Conservation (phyloP, 2,888 invertebrate genomes). For the Caenorhabditis imperialis region DNA sequence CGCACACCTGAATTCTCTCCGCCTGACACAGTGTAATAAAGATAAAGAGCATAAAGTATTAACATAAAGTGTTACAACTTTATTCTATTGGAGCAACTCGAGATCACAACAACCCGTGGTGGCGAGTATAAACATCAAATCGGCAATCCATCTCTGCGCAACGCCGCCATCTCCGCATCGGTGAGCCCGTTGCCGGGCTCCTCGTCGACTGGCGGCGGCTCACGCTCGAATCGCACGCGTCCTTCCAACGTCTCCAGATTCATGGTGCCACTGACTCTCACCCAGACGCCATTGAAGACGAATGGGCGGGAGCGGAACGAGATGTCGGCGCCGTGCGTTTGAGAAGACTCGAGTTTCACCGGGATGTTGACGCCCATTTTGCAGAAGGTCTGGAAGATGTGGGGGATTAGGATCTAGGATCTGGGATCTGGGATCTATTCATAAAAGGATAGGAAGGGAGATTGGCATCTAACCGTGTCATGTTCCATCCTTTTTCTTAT, state of each 20-base stretch:
- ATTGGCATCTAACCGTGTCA: conserved; percentile 47
- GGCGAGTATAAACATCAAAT: conserved; percentile 12
- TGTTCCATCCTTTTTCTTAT: background rate
- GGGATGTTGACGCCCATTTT: conserved; percentile 54
- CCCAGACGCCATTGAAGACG: conserved; percentile 58
- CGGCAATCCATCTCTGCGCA: conserved; percentile 24
- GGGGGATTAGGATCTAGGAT: no score
- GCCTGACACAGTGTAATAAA: background rate
- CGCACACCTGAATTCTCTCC: no score
- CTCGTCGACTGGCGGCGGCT: conserved; percentile 29
- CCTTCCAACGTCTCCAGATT: conserved; percentile 44
- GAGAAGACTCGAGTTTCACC: conserved; percentile 45
- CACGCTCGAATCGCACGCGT: conserved; percentile 47
- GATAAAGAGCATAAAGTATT: background rate
- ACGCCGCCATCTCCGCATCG: conserved; percentile 13
- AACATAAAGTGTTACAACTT: background rate
- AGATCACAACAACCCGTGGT: conserved; percentile 16
- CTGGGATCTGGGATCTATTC: conserved; percentile 25
- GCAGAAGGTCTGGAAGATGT: conserved; percentile 56
- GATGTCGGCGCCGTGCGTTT: conserved; percentile 30
- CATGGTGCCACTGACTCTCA: conserved; percentile 44
- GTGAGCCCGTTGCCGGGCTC: conserved; percentile 27
- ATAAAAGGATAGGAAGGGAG: no score
- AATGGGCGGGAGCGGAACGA: conserved; percentile 49
- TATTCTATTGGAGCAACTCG: background rate